phyloP scores from a whole-genome alignment of 30 jellyfish, hydroid and myxozoan genomes.

The Catostylus mosaicus region DNA sequence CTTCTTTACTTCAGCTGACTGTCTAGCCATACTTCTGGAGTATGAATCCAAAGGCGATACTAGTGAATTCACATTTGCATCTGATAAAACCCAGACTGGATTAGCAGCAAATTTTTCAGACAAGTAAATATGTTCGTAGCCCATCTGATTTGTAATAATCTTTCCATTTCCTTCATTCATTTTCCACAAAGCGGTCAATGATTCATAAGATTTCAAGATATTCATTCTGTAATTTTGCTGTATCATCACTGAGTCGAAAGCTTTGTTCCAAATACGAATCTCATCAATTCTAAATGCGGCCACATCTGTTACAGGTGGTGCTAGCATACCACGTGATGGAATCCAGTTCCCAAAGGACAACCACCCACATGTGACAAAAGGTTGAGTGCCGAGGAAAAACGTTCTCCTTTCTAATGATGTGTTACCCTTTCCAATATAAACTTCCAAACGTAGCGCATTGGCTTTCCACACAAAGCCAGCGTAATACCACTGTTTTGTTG shows the following conservation, averaged over 20 bases:
- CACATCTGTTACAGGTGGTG: slow-evolving; percentile 33
- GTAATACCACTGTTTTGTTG: slow-evolving; percentile 29
- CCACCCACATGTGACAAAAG: slow-evolving; percentile 52
- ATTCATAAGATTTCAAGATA: slow-evolving; percentile 23
- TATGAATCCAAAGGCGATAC: background rate
- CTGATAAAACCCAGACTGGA: slow-evolving; percentile 56
- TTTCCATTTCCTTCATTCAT: slow-evolving; percentile 44
- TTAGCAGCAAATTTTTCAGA: slow-evolving; percentile 35
- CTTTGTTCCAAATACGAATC: slow-evolving; percentile 51
- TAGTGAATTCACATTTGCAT: background rate
- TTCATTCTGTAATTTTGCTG: slow-evolving; percentile 61
- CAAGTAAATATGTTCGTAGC: slow-evolving; percentile 39
- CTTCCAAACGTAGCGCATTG: slow-evolving; percentile 23
- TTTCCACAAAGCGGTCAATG: slow-evolving; percentile 57
- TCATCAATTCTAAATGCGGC: slow-evolving; percentile 46
- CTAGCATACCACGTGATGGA: slow-evolving; percentile 22
- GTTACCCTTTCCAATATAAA: background rate
- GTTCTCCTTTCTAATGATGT: slow-evolving; percentile 37
- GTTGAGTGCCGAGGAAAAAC: slow-evolving; percentile 8
- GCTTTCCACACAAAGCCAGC: slow-evolving; percentile 49
- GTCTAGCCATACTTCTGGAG: background rate
- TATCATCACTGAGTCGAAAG: slow-evolving; percentile 45
- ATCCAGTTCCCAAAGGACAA: slow-evolving; percentile 60
- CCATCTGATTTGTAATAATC: slow-evolving; percentile 12
- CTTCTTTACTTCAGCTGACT: background rate